Evolutionary conservation across 2,113 vertebrate species (phyloP), one percentile per base, ranked within the genome.

Genomic region (Seriola aureovittata): DNA sequence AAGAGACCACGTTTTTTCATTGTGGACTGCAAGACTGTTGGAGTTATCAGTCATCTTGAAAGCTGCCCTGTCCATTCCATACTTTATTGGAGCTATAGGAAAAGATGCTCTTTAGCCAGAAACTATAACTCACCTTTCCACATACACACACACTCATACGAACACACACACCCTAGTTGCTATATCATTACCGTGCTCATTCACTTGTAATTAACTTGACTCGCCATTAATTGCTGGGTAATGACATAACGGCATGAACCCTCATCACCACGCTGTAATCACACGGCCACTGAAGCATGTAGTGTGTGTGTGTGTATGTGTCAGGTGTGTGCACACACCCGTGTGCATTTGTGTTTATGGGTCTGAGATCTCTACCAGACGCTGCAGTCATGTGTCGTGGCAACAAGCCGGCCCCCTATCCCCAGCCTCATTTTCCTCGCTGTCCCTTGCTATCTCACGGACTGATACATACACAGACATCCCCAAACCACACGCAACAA

Each of bases 181-280:
- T 58, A 57, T 81, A 55, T 75, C 59, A 66, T 85, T 65, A 54
- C 71, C 5, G 0, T 46, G 55, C 69, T 86, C 64, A 44, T 86
- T 88, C 72, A 77, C 46, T 80, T 78, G 59, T 88, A 83, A 89
- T 89, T 87, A 84, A 79, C 67, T 60, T 88, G 75, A 88, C 87
- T 82, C 44, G 4, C 55, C 78, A 82, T 85, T 90, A 78, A 93
- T 91, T 92, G 86, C 73, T 64, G 62, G 74, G 89, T 93, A 90
- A 85, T 87, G 88, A 92, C 86, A 84, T 55, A 75, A 85, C 16
- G 34, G 65, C 77, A 76, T 80, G 70, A 79, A 67, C 67, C 77
- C 77, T 79, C 58, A 14, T 93, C 88, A 90, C 76, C 87, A 72
- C 60, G 13, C 17, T 85, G 79, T 88, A 89, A 93, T 93, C 40